Conservation (phyloP, 2,888 invertebrate species). For the Phengaris alcon region DNA sequence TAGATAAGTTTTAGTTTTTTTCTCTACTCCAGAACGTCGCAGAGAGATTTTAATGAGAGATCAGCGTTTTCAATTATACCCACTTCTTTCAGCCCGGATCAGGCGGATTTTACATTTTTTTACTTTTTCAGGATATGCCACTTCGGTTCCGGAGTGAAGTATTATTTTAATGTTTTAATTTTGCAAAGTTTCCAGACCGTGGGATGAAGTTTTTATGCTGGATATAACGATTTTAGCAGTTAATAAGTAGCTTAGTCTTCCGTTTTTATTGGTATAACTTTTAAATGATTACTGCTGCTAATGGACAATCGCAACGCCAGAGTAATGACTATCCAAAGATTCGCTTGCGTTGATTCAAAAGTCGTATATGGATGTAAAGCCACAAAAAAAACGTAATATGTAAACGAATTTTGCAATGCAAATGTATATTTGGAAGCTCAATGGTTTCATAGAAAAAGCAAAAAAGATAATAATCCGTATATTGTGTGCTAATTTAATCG, state of each 20-base stretch:
- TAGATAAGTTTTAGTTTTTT: conserved; percentile 19
- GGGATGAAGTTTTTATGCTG: background rate
- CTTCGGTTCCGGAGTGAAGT: background rate
- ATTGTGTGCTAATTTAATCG: too few relatives aligned
- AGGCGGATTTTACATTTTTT: conserved; percentile 1
- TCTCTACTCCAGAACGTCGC: conserved; percentile 54
- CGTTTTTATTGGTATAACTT: too few relatives aligned
- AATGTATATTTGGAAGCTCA: too few relatives aligned
- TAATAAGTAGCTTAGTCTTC: background rate
- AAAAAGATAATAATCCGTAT: too few relatives aligned
- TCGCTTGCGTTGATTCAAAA: too few relatives aligned
- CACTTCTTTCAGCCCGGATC: conserved; percentile 51
- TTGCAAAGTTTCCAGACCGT: conserved; percentile 1
- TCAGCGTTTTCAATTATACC: conserved; percentile 76
- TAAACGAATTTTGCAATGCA: too few relatives aligned
- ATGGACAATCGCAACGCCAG: too few relatives aligned
- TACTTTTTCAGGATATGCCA: conserved; percentile 7
- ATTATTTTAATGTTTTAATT: conserved; percentile 25
- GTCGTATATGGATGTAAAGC: too few relatives aligned
- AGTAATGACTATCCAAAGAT: too few relatives aligned
- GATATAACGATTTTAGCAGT: background rate
- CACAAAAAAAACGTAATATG: too few relatives aligned
- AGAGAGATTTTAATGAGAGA: conserved; percentile 77
- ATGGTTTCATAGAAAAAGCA: too few relatives aligned
- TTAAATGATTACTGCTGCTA: too few relatives aligned